phyloP scores from a whole-genome alignment of 2,888 invertebrate species.

The Cetonia aurata region DNA sequence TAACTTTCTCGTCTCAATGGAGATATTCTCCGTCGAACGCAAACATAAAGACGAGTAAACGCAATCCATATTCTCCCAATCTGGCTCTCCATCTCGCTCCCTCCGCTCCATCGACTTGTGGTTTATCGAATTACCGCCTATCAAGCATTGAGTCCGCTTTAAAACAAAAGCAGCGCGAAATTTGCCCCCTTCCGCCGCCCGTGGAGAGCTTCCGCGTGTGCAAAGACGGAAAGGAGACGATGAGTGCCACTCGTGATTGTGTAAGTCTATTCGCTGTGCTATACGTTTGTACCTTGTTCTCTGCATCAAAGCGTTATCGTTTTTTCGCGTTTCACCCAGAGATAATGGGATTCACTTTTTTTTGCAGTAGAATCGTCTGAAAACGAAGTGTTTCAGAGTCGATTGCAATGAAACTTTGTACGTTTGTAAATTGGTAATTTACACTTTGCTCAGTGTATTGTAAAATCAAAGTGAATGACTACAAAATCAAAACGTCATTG shows the following conservation, averaged over 20 bases:
- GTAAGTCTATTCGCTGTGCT: background rate
- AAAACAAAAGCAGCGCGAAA: slow-evolving; percentile 29
- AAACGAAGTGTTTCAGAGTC: too few species aligned
- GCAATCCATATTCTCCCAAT: slow-evolving; percentile 29
- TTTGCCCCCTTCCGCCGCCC: slow-evolving; percentile 4
- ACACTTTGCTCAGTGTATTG: too few species aligned
- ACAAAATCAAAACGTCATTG: too few species aligned
- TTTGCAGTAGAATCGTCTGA: too few species aligned
- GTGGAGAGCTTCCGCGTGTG: background rate
- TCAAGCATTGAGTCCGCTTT: slow-evolving; percentile 23
- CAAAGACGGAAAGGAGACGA: background rate
- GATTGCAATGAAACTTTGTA: too few species aligned
- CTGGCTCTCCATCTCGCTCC: too few species aligned
- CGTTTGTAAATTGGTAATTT: too few species aligned
- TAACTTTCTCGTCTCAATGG: slow-evolving; percentile 28
- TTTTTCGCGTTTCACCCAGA: too few species aligned
- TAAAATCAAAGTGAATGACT: too few species aligned
- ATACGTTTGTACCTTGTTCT: too few species aligned
- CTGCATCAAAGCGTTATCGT: too few species aligned
- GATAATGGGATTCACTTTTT: too few species aligned
- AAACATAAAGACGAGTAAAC: slow-evolving; percentile 35
- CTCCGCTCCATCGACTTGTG: slow-evolving; percentile 16
- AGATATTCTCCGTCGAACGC: slow-evolving; percentile 19
- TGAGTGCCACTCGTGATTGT: slow-evolving; percentile 15
- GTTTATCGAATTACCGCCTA: slow-evolving; percentile 36